A percentile compares a stretch with the other conserved stretches of the same genome.
Evolutionary conservation across 2,888 invertebrate species (phyloP).

Genomic region (Lycocerus yunnanus): DNA sequence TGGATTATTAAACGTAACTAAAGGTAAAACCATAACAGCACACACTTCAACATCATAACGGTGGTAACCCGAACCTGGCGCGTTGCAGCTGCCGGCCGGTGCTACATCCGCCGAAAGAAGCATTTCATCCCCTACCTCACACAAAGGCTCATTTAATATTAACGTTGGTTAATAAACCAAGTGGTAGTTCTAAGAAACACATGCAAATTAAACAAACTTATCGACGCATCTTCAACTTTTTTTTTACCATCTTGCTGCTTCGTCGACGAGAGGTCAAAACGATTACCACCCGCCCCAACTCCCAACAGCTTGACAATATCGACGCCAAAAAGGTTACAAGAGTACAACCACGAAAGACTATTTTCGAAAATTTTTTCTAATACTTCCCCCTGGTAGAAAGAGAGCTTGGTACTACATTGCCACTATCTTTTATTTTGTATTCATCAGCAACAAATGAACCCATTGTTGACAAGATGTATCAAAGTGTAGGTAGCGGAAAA

Average conservation of each 20-base stretch:
- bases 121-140: conserved; percentile 28
- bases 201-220: conserved; percentile 11
- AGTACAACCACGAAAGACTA: neutral
- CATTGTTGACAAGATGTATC: conserved; percentile 16
- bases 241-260: neutral
- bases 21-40: conserved; percentile 14
- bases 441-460: conserved; percentile 5
- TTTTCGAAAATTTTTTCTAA: neutral
- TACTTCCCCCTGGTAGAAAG: neutral
- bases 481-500: conserved; percentile 23
- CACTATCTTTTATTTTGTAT: neutral
- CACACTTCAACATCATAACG: conserved; percentile 21
- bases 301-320: neutral
- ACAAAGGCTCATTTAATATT: conserved; percentile 10
- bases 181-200: conserved; percentile 10
- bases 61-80: conserved; percentile 28
- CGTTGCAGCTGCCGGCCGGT: conserved; percentile 36
- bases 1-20: conserved; percentile 21
- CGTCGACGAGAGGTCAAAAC: neutral
- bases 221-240: neutral
- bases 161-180: conserved; percentile 6
- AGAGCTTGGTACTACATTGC: neutral
- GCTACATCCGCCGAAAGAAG: conserved; percentile 35
- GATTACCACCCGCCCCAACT: neutral
- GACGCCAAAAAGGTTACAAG: neutral